Base-by-base conservation (phyloP, 2,113 vertebrate genomes). In the Electrona antarctica region DNA sequence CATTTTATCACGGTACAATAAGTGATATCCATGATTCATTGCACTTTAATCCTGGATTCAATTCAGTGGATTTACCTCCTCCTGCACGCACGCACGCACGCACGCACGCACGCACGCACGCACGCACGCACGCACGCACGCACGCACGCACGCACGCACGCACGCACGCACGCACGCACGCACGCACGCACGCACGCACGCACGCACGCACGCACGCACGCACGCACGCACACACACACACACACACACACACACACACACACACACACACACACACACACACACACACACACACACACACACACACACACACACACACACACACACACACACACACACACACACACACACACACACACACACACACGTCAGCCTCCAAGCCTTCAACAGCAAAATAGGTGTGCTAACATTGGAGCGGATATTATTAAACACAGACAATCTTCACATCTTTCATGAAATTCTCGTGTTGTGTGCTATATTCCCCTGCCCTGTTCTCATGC, bases 391-490 rank as follows among this genome's bases (percentile, higher is more conserved):
- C 41, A 28, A 68, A 74, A 74, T 65, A 81, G 79, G 51, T 50
- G 68, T 57, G 64, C 73, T 64, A 82, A 84, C 64, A 74, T 78
- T 90, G 84, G 65, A 50, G 3, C 12, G 55, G 14, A 14, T 78
- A 73, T 77, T 87, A 81, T 78, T 82, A 85, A 72, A 59, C 49
- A 14, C 46, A 4, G 59, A 66, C 46, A 70, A 82, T 83, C 80
- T 79, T 56, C 15, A 77, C 70, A 52, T 61, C 47, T 69, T 56
- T 64, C 46, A 70, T 80, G 8, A 54, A 83, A 67, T 73, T 64
- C 71, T 49, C 56, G 29, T 66, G 3, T 67, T 48, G 49, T 60
- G 12, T 55, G n/a, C 8, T 56, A 54, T 60, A 14, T 41, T 28
- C 11, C 10, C 10, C 67, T 7, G 55, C 15, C 48, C 8, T 0